A percentile compares a stretch with the other conserved stretches of the same genome.
phyloP scores from a whole-genome alignment of 2,888 invertebrate genomes.

The Leptinotarsa peninsularis region DNA sequence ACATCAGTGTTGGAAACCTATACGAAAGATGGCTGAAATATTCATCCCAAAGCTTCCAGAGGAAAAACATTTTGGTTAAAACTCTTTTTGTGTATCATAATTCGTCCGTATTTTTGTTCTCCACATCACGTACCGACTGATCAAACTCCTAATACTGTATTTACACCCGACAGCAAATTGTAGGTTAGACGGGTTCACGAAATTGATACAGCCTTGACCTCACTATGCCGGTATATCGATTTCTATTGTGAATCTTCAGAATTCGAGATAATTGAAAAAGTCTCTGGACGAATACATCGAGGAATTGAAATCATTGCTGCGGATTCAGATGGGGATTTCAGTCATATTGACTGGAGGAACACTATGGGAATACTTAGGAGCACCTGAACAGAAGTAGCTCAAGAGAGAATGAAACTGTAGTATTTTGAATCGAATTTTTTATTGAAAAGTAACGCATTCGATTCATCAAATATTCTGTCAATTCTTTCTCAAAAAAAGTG shows the following conservation, averaged over 20 bases:
- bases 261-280: neutral
- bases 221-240: neutral
- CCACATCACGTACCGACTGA: neutral
- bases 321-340: neutral
- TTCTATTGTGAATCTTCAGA: neutral
- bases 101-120: neutral
- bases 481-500: too few relatives aligned
- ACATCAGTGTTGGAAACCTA: too few relatives aligned
- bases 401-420: neutral
- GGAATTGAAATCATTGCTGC: neutral
- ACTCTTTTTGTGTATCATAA: neutral
- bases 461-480: too few relatives aligned
- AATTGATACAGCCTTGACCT: neutral
- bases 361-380: neutral
- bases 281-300: neutral
- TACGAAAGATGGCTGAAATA: too few relatives aligned
- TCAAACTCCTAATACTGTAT: neutral
- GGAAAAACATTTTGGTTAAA: too few relatives aligned
- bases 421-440: too few relatives aligned
- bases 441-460: too few relatives aligned
- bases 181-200: neutral
- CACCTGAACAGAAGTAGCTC: neutral
- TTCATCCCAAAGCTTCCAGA: too few relatives aligned
- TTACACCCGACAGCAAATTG: neutral
- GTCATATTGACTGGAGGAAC: neutral